Conservation (phyloP, 2,113 vertebrate genomes). For the Picathartes gymnocephalus region DNA sequence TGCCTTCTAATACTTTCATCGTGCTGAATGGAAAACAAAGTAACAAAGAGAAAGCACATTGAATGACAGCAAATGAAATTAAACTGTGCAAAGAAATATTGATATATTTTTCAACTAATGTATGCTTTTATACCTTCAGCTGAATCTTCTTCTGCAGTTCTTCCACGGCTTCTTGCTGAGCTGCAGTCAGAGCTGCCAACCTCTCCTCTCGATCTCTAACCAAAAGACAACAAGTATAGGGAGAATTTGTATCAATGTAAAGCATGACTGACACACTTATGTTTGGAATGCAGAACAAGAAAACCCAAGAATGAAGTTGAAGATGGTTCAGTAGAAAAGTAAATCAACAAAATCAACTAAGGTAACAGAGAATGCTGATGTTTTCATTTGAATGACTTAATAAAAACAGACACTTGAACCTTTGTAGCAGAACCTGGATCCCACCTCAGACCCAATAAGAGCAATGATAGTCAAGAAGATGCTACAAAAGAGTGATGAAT, state of each 20-base stretch:
- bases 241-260: background rate
- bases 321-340: background rate
- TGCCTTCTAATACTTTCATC: constrained; percentile 96
- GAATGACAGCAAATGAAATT: background rate
- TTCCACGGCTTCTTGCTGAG: constrained; percentile 97
- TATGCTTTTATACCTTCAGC: constrained; percentile 79
- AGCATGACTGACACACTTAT: background rate
- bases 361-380: background rate
- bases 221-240: background rate
- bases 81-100: background rate
- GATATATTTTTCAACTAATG: background rate
- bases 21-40: constrained; percentile 74
- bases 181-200: constrained; percentile 92
- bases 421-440: background rate
- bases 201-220: constrained; percentile 92
- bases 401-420: background rate
- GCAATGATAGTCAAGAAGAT: fast-evolving
- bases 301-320: background rate
- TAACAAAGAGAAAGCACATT: background rate
- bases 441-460: background rate
- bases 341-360: background rate
- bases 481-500: background rate
- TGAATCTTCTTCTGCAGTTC: constrained; percentile 99
- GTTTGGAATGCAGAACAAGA: background rate
- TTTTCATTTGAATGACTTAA: background rate